phyloP scores from a whole-genome alignment of 2,797 vertebrate species.

The Phrynocephalus vlangalii region DNA sequence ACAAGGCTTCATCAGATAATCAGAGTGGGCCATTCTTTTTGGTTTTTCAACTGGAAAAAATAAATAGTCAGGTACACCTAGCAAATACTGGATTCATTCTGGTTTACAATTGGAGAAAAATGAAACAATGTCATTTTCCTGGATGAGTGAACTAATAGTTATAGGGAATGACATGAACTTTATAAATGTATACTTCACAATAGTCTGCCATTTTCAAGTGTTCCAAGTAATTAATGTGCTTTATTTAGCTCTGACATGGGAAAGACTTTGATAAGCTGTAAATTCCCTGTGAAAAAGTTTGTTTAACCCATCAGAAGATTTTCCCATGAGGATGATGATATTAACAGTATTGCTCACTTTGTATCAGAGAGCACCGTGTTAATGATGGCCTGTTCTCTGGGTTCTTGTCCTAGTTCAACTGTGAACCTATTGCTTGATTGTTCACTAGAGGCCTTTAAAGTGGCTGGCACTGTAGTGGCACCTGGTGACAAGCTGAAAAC shows the following conservation, averaged over 20 bases:
- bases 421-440: neutral
- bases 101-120: neutral
- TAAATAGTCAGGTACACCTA: neutral
- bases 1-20: neutral
- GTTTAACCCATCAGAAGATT: neutral
- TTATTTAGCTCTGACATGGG: too few species aligned
- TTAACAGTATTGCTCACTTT: neutral
- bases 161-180: too few species aligned
- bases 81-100: neutral
- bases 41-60: neutral
- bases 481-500: constrained; percentile 15
- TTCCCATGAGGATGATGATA: neutral
- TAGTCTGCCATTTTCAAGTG: too few species aligned
- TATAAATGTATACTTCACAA: too few species aligned
- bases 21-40: neutral
- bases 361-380: neutral
- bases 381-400: neutral
- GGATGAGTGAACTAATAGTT: too few species aligned
- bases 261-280: too few species aligned
- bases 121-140: neutral
- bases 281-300: neutral
- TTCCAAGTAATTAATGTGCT: too few species aligned
- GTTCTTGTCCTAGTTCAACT: neutral
- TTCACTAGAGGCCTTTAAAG: neutral
- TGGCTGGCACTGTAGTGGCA: constrained; percentile 8